Base-by-base conservation (phyloP, 2,888 invertebrate species). In the Leucoma salicis region DNA sequence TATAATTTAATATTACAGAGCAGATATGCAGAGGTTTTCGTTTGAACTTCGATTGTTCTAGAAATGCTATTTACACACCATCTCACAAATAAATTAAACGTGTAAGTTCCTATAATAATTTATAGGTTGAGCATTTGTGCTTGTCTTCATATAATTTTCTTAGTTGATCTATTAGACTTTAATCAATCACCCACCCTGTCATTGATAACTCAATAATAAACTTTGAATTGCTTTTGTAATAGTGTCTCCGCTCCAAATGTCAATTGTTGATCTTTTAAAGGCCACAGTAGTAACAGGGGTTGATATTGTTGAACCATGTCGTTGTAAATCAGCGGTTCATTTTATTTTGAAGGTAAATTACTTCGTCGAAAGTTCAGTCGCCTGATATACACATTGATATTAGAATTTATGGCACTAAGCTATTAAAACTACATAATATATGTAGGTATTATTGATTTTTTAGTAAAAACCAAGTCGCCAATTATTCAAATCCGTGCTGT, bases 231-330 rank as follows among this genome's bases (percentile, higher is more conserved):
- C 69, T 66, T 43, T 53, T 50, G 60, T 76, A 78, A 78, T 75
- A 77, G 69, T 76, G 74, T 78, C 74, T 68, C 74, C 70, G 63
- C 68, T 58, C 68, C 58, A 78, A 86, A 86, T 85, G 85, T 82
- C 85, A 85, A 73, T 74, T 59, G 76, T 69, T 86, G 85, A 86
- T 83, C 86, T 86, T 86, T 83, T 59, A 74, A 74, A 71, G 76
- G 78, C 66, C 66, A 61, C 57, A 64, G 68, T 69, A 72, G 75
- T 78, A 74, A 78, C 73, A 73, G 74, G 70, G 75, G 75, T 72
- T 57, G 66, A 34, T 57, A 36, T 61, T 62, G 66, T 64, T 80
- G 78, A 80, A 74, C 82, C 80, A 66, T 80, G 71, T 69, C 79
- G 77, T 63, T 77, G 73, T 82, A 82, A 77, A 81, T 79, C 78